These are phyloP conservation scores for Trachops cirrhosus DNA, from an alignment of 2,797 vertebrate species.

Conservation along the genomic window DNA sequence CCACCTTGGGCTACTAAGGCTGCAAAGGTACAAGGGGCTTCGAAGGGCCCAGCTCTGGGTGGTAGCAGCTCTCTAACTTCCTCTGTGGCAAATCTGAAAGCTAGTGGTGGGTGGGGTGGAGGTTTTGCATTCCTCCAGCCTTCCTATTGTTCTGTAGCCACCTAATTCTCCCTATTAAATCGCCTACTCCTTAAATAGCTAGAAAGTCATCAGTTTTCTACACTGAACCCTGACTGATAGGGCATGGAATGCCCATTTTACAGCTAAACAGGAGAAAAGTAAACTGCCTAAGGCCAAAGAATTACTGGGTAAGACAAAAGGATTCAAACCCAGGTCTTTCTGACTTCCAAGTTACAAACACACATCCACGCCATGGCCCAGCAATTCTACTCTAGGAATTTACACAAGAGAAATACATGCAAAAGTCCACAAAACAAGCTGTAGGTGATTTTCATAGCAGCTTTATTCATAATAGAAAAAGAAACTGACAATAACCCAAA, in stretches of 20 bases:
- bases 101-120: rapidly evolving
- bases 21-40: background rate
- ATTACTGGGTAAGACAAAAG: background rate
- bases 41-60: background rate
- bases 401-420: background rate
- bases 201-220: background rate
- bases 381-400: background rate
- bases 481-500: background rate
- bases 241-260: background rate
- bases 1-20: background rate
- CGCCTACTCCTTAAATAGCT: background rate
- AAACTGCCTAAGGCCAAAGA: background rate
- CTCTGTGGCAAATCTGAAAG: background rate
- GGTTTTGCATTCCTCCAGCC: background rate
- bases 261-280: background rate
- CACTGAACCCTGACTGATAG: background rate
- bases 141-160: background rate
- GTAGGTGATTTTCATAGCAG: background rate
- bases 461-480: background rate
- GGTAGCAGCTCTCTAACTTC: background rate
- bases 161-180: background rate
- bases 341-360: background rate
- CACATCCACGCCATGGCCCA: background rate
- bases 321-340: background rate
- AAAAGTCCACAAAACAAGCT: background rate